phyloP scores from a whole-genome alignment of 23 tunicate species.

The Trididemnum clinides region DNA sequence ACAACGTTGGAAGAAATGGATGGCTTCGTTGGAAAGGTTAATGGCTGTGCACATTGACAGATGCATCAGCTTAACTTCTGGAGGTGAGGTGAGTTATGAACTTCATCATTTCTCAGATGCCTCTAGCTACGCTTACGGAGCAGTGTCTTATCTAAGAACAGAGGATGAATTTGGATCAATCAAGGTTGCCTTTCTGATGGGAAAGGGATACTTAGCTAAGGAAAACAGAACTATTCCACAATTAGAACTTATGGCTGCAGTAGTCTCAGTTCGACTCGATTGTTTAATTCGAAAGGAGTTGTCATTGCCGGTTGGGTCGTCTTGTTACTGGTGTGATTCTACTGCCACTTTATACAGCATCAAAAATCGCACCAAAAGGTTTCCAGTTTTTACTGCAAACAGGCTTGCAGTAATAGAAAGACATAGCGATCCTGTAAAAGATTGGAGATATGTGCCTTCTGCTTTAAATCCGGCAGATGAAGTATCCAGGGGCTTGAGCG shows the following conservation, averaged over 20 bases:
- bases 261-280: not conserved
- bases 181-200: not conserved
- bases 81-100: not conserved
- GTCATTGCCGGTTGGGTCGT: not conserved
- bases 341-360: too few relatives aligned
- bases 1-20: not conserved
- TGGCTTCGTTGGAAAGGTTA: not conserved
- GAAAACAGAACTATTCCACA: not conserved
- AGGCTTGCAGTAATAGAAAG: not conserved
- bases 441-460: constrained; percentile 7
- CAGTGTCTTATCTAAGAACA: not conserved
- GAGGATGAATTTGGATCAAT: not conserved
- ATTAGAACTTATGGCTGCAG: not conserved
- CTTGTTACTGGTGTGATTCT: not conserved
- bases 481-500: not conserved
- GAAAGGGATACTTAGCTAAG: too few relatives aligned
- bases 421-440: not conserved
- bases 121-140: not conserved
- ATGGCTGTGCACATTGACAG: not conserved
- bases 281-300: not conserved
- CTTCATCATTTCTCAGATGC: not conserved
- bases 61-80: not conserved
- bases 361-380: too few relatives aligned
- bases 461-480: not conserved
- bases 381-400: not conserved